Evolutionary conservation across 1,140 invertebrate species (phyloP).

Genomic region (Elymnias hypermnestra): DNA sequence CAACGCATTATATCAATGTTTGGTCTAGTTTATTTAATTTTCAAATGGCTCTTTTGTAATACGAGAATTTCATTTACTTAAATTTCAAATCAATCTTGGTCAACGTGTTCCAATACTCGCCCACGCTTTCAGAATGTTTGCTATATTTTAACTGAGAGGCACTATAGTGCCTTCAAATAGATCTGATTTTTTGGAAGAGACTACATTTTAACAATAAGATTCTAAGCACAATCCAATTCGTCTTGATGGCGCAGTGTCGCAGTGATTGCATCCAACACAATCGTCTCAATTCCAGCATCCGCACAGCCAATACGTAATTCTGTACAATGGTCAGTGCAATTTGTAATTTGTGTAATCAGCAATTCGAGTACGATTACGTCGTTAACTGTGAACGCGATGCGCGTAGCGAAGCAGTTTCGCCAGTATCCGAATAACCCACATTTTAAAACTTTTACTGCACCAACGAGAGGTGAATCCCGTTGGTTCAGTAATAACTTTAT

Average conservation of each 20-base stretch:
- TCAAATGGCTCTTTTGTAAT: too few relatives aligned
- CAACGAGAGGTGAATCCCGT: too few relatives aligned
- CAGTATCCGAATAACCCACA: slow-evolving; percentile 6
- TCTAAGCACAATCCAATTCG: not conserved
- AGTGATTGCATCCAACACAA: slow-evolving; percentile 7
- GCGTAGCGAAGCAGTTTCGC: slow-evolving; percentile 1
- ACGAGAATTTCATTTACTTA: too few relatives aligned
- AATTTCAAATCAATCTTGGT: too few relatives aligned
- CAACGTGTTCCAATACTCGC: too few relatives aligned
- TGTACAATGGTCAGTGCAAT: slow-evolving; percentile 11
- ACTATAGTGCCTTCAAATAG: too few relatives aligned
- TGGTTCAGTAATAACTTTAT: too few relatives aligned
- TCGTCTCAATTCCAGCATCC: slow-evolving; percentile 13
- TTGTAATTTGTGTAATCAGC: slow-evolving; percentile 4
- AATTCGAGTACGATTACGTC: slow-evolving; percentile 4
- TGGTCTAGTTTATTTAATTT: too few relatives aligned
- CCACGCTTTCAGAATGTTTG: not conserved
- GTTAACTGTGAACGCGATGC: not conserved
- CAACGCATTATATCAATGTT: too few relatives aligned
- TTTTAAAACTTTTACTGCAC: slow-evolving; percentile 20
- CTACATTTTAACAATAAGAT: not conserved
- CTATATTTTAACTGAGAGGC: not conserved
- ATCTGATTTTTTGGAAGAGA: too few relatives aligned
- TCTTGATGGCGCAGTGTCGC: not conserved
- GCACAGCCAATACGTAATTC: slow-evolving; percentile 12